phyloP scores from a whole-genome alignment of 1,140 invertebrate species.

The Drosophila kanapiae region DNA sequence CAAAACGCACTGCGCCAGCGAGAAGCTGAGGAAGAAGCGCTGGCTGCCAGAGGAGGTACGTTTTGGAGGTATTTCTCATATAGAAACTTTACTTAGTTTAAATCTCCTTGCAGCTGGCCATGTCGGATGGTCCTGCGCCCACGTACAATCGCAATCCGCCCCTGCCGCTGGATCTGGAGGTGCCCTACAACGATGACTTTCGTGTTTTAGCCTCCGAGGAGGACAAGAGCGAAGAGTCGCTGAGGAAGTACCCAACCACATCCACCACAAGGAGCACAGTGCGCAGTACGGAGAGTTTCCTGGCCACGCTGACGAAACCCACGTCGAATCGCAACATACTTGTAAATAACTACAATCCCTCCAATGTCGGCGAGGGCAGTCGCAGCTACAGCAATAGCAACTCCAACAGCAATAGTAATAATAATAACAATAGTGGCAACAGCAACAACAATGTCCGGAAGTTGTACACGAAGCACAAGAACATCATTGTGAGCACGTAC shows the following conservation, averaged over 20 bases:
- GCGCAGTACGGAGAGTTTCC: constrained; percentile 72
- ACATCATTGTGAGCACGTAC: constrained; percentile 84
- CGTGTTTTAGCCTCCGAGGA: constrained; percentile 84
- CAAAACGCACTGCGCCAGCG: constrained; percentile 81
- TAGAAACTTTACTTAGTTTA: background rate
- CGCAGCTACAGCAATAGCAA: constrained; percentile 67
- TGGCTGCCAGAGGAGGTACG: constrained; percentile 86
- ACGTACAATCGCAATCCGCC: constrained; percentile 87
- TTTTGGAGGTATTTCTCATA: background rate
- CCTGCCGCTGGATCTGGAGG: constrained; percentile 88
- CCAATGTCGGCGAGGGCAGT: constrained; percentile 72
- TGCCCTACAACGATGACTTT: constrained; percentile 88
- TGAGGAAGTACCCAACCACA: constrained; percentile 37
- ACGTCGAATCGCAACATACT: constrained; percentile 83
- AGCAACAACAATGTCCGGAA: constrained; percentile 70
- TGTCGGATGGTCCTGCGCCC: constrained; percentile 77
- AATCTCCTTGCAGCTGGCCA: constrained; percentile 72
- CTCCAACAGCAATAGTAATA: constrained; percentile 51
- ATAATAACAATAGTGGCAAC: constrained; percentile 50
- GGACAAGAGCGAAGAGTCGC: constrained; percentile 57
- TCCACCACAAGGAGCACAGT: constrained; percentile 57
- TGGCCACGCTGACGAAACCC: constrained; percentile 72
- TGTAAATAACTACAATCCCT: constrained; percentile 85
- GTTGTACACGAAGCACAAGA: constrained; percentile 83
- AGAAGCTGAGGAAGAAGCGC: constrained; percentile 73